Evolutionary conservation across 2,113 vertebrate species (phyloP), one percentile per base, ranked within the genome.

Genomic region (Uria aalge): DNA sequence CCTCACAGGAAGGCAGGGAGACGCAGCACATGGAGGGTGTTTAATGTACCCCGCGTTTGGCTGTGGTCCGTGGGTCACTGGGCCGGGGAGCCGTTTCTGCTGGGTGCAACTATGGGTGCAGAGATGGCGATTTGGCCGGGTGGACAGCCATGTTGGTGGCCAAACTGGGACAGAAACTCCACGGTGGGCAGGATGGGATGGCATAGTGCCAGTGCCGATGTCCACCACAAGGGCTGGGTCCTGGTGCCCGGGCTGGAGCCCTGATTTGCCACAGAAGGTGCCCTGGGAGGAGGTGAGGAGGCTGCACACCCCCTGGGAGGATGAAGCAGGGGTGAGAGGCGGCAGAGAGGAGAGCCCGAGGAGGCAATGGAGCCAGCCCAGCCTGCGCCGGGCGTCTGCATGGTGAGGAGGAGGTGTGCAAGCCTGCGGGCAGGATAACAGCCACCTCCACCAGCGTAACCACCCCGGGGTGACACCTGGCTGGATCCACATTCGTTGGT

Each of bases 1-100:
- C 55, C 62, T 74, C 1, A 1, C 52, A 73, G 63, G 57, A 45
- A 60, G 12, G 27, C 2, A 15, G 55, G 32, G 55, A 64, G 30
- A 45, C 0, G 1, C n/a, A 53, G 67, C 7, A 8, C 1, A 0
- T 0, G 2, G 5, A 4, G 24, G n/a, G 5, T 48, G 55, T 76
- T 80, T 57, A 22, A 66, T 4, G 23, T 4, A 23, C 8, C 18
- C 45, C 1, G 0, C 1, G 1, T 62, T 48, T 80, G 55, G 14
- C 80, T 67, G 36, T 14, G n/a, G 43, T 55, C 57, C 0, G 0
- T 41, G 47, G 23, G 22, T 30, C 16, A 19, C 73, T 66, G 55
- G 15, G 12, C 30, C 1, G 2, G 48, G 15, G 36, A 79, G 24
- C 17, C 0, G 0, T 5, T 34, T 57, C 40, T 74, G 72, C 40